Base-by-base conservation (phyloP, 1,140 invertebrate species). In the Delia radicum region DNA sequence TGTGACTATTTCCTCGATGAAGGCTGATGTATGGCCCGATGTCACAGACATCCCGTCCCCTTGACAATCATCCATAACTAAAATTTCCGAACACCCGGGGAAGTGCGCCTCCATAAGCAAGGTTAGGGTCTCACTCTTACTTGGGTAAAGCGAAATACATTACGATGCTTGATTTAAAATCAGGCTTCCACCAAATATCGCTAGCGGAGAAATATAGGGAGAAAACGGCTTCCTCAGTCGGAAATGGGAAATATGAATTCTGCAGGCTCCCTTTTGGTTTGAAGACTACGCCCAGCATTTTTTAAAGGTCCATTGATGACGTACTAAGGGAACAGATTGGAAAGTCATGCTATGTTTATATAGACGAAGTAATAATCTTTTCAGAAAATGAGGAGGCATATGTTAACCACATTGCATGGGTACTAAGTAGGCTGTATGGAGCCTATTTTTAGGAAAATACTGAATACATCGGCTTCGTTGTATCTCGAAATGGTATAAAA, bases 371-470 rank as follows among this genome's bases (percentile, higher is more conserved):
- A 21, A 72, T 74, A 1, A 77, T 77, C 3, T 77, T 77, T n/a
- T 74, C 69, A 2, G 71, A 72, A 7, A 48, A 13, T 55, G 18
- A 18, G 48, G 12, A 8, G 13, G n/a, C 13, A 2, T n/a, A 55
- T 18, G 2, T 55, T 1, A 10, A 55, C 6, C 1, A 55, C n/a
- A 21, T 55, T 2, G 48, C 10, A 1, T 15, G n/a, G n/a, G n/a
- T 55, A 1, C 4, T 55, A n/a, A 21, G 18, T 1, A 75, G 28
- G 29, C 27, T 75, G 12, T 62, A 18, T 26, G 3, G 46, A 27
- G 65, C 18, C 0, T 85, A 31, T 89, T 89, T 46, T 83, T 79
- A 80, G 55, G 75, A 67, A 10, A 76, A 82, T 29, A 61, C 77
- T 15, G 29, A 77, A 48, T 79, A 71, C 65, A 46, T 77, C 7